Conservation (phyloP, 2,888 invertebrate genomes). For the Schizotus pectinicornis region DNA sequence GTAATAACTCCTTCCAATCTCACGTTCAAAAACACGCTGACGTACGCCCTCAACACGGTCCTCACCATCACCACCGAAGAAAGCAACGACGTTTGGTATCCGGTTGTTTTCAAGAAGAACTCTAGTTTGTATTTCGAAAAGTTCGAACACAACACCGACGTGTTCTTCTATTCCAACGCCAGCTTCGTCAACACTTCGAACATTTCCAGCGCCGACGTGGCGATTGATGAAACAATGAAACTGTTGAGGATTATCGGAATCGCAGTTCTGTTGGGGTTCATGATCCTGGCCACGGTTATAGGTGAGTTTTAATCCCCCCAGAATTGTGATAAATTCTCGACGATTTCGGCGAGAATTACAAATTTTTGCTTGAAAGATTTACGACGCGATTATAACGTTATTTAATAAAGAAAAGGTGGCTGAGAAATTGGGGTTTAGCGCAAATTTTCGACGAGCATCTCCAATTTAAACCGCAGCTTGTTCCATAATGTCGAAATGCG, state of each 20-base stretch:
- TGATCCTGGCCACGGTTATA: conserved; percentile 69
- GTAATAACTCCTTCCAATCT: conserved; percentile 20
- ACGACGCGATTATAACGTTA: no score
- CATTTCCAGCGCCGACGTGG: conserved; percentile 53
- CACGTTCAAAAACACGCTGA: conserved; percentile 1
- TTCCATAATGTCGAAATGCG: no score
- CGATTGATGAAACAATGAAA: conserved; percentile 44
- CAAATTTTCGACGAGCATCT: no score
- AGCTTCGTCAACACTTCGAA: conserved; percentile 25
- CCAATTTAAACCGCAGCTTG: no score
- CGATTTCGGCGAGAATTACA: background rate
- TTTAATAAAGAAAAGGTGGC: no score
- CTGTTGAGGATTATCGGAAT: conserved; percentile 69
- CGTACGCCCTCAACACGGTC: background rate
- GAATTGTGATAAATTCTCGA: background rate
- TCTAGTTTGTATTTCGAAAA: conserved; percentile 41
- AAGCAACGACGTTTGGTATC: conserved; percentile 47
- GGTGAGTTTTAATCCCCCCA: conserved; percentile 56
- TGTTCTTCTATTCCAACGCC: conserved; percentile 29
- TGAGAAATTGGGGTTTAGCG: no score
- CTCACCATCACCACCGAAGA: conserved; percentile 35
- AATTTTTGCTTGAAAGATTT: no score
- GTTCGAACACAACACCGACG: conserved; percentile 19
- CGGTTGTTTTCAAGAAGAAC: conserved; percentile 45
- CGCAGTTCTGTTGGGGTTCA: conserved; percentile 65